Conservation (phyloP, 2,888 invertebrate genomes). For the Aricia artaxerxes region DNA sequence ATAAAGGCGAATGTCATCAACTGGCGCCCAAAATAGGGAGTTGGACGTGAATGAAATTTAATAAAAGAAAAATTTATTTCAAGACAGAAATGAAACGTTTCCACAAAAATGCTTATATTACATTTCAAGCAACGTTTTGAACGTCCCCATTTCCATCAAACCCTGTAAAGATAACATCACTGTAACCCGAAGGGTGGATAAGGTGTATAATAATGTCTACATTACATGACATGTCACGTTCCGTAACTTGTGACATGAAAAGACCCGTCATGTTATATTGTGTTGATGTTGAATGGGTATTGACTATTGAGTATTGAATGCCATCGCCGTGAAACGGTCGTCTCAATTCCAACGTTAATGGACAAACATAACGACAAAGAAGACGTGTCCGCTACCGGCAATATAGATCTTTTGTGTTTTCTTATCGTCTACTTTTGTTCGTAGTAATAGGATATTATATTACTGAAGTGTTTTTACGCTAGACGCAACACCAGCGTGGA, state of each 20-base stretch:
- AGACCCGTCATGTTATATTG: not conserved
- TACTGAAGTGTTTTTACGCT: no score
- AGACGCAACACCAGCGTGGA: no score
- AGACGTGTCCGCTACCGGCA: not conserved
- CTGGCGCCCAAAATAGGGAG: no score
- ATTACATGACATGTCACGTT: not conserved
- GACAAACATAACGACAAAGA: not conserved
- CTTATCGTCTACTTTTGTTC: not conserved
- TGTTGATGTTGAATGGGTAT: constrained; percentile 5
- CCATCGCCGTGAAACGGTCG: not conserved
- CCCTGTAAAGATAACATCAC: not conserved
- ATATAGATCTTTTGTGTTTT: not conserved
- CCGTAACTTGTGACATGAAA: not conserved
- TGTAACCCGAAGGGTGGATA: not conserved
- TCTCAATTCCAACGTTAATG: not conserved
- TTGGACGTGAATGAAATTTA: no score
- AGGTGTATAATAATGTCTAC: not conserved
- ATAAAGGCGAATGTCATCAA: no score
- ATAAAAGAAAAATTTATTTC: no score
- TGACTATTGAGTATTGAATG: not conserved
- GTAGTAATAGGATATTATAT: not conserved
- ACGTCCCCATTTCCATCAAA: not conserved
- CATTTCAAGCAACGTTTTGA: no score
- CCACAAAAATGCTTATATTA: no score
- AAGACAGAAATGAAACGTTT: no score